phyloP scores from a whole-genome alignment of 2,888 invertebrate species.

The Dolichomitus sp. region DNA sequence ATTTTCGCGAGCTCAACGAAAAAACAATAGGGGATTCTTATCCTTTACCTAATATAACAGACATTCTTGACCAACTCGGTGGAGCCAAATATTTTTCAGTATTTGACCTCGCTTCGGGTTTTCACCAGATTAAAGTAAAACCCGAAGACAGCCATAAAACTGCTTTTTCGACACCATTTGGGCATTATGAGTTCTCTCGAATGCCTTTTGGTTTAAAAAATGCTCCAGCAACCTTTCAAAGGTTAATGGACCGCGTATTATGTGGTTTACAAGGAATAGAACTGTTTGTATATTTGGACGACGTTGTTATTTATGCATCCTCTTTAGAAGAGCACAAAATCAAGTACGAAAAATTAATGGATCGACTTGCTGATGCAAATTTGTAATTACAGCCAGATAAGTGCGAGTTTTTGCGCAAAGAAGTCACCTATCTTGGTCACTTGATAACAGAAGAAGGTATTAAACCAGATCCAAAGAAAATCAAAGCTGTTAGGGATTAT shows the following conservation, averaged over 20 bases:
- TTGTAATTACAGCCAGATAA: not conserved
- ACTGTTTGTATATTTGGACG: not conserved
- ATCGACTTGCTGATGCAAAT: not conserved
- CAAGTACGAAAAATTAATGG: not conserved
- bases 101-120: slow-evolving; percentile 67
- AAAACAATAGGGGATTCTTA: slow-evolving; percentile 57
- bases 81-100: slow-evolving; percentile 59
- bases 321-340: not conserved
- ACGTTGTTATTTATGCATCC: not conserved
- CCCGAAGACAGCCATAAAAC: slow-evolving; percentile 62
- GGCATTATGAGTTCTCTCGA: slow-evolving; percentile 71
- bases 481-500: not conserved
- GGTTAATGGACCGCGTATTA: not conserved
- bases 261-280: not conserved
- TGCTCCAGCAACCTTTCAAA: slow-evolving; percentile 72
- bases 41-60: slow-evolving; percentile 57
- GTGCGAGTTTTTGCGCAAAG: not conserved
- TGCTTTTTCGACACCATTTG: slow-evolving; percentile 56
- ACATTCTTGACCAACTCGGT: slow-evolving; percentile 58
- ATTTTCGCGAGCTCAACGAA: slow-evolving; percentile 59
- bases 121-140: slow-evolving; percentile 74
- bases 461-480: not conserved
- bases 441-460: not conserved
- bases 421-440: not conserved
- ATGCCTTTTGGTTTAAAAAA: slow-evolving; percentile 62